These are phyloP conservation scores for Tachina fera DNA, from an alignment of 2,888 invertebrate genomes.

Conservation along the genomic window DNA sequence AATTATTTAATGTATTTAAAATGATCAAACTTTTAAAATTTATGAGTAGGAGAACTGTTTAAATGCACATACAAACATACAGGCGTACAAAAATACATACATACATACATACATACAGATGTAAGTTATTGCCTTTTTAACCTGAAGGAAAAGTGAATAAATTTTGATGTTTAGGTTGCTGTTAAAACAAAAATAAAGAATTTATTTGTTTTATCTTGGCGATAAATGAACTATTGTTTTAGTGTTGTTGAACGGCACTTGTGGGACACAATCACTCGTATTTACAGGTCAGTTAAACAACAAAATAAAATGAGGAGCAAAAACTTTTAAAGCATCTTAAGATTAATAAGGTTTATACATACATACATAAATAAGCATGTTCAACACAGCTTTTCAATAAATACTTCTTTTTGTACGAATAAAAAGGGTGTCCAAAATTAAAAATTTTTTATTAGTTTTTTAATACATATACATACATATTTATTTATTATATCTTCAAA, in stretches of 20 bases:
- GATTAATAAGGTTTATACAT: slow-evolving; percentile 58
- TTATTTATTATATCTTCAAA: too few relatives aligned
- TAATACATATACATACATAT: too few relatives aligned
- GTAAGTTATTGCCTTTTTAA: slow-evolving; percentile 13
- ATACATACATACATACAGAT: too few relatives aligned
- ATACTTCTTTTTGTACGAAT: not conserved
- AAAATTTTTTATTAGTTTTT: not conserved
- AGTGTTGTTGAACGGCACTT: slow-evolving; percentile 65
- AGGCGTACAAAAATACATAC: too few relatives aligned
- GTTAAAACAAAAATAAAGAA: not conserved
- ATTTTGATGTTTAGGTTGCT: slow-evolving; percentile 35
- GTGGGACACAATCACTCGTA: slow-evolving; percentile 58
- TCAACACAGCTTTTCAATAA: slow-evolving; percentile 46
- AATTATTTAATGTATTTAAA: too few relatives aligned
- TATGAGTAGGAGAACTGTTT: slow-evolving; percentile 8
- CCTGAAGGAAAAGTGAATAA: not conserved
- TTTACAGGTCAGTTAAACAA: slow-evolving; percentile 47
- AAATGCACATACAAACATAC: not conserved
- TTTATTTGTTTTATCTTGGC: slow-evolving; percentile 68
- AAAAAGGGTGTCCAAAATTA: slow-evolving; percentile 17
- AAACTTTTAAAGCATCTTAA: slow-evolving; percentile 32
- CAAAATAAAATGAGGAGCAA: not conserved
- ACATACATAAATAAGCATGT: slow-evolving; percentile 28
- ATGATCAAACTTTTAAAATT: too few relatives aligned
- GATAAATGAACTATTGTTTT: slow-evolving; percentile 69